Base-by-base conservation (phyloP, 2,888 invertebrate genomes). In the Cephus rjabovi region DNA sequence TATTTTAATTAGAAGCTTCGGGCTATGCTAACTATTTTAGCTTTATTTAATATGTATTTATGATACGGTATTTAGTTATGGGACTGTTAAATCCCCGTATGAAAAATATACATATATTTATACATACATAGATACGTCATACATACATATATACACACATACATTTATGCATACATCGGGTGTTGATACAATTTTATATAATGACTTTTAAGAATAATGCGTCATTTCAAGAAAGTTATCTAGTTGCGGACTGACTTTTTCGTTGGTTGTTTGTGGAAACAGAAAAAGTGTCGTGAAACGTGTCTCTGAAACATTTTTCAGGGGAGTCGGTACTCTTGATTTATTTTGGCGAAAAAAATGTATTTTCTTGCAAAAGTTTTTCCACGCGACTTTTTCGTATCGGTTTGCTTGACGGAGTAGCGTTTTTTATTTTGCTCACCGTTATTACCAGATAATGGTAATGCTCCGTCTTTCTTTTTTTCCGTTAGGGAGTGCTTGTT, bases 1-100 rank as follows among this genome's bases (percentile, higher is more conserved):
- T 90, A 89, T 89, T 90, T 90, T 90, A 90, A 90, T 90, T 90
- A 88, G 87, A 89, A 88, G 89, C 90, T 89, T 88, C 86, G 83
- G 87, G 88, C 82, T 15, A 56, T 56, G 23, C 23, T 1, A 9
- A 15, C 6, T 56, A 56, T 23, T 56, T 56, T 23, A 23, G 40
- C 23, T 23, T 40, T 23, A 23, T 56, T 23, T 56, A 56, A 56
- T 56, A 23, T 56, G 40, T 56, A 23, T 56, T 23, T 23, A 56
- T 56, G 6, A 56, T 56, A 56, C 23, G 2, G 23, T 56, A 23
- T 23, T 56, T 6, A 56, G 23, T 9, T 40, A 23, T 23, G 23
- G 15, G 15, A 56, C 4, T 15, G 15, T 40, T 40, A 40, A 40
- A 40, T 40, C 12, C 4, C 1, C 15, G 15, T 40, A 15, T 15